Conservation (phyloP, 2,888 invertebrate species). For the Laothoe populi region DNA sequence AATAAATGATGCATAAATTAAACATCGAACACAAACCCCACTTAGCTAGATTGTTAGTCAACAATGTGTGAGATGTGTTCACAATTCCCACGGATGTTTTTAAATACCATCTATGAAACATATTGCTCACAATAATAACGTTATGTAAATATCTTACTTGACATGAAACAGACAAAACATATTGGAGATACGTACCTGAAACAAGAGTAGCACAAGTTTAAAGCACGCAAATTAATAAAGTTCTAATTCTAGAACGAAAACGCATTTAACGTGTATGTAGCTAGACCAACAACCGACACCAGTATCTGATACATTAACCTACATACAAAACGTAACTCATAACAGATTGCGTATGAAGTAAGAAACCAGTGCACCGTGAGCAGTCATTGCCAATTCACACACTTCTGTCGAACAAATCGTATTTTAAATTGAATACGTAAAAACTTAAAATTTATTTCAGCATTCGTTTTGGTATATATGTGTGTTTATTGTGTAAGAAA, state of each 20-base stretch:
- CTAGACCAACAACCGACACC: constrained; percentile 13
- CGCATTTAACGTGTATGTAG: constrained; percentile 25
- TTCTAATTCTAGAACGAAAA: constrained; percentile 38
- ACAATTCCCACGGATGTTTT: constrained; percentile 38
- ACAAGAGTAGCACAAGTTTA: constrained; percentile 41
- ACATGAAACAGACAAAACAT: constrained; percentile 30
- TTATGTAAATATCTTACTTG: constrained; percentile 38
- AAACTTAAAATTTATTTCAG: constrained; percentile 56
- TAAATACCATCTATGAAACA: constrained; percentile 21
- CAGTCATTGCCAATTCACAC: constrained; percentile 62
- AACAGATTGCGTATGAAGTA: constrained; percentile 69
- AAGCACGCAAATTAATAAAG: constrained; percentile 45
- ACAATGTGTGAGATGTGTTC: constrained; percentile 29
- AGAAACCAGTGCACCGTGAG: constrained; percentile 67
- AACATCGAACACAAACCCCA: constrained; percentile 29
- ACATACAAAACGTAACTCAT: constrained; percentile 68
- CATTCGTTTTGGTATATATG: constrained; percentile 41
- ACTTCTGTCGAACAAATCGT: constrained; percentile 72
- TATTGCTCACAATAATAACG: constrained; percentile 21
- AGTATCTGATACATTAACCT: constrained; percentile 75
- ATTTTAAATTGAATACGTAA: too few relatives aligned
- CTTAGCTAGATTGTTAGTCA: constrained; percentile 31
- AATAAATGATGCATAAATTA: constrained; percentile 23
- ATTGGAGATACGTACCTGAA: constrained; percentile 56
- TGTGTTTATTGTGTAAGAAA: constrained; percentile 48